Conservation (phyloP, 2,888 invertebrate species). For the Lithosia quadra region DNA sequence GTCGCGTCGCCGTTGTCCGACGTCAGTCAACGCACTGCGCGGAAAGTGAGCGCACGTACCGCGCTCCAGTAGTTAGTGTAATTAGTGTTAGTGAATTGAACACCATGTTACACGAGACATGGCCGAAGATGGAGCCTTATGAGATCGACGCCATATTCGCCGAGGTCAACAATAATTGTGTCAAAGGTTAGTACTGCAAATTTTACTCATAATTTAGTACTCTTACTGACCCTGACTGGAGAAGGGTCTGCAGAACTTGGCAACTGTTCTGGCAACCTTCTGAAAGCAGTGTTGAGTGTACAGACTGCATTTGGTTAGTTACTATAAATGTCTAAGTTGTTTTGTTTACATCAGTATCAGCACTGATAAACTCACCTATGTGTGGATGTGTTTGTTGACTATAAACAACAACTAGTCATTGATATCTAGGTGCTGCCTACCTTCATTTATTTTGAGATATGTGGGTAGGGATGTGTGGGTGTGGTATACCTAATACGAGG, state of each 20-base stretch:
- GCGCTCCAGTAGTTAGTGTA: constrained; percentile 10
- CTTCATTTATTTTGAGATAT: not conserved
- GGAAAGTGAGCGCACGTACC: constrained; percentile 53
- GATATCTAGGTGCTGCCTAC: not conserved
- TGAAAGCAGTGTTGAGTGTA: not conserved
- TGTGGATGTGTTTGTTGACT: not conserved
- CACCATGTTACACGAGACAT: constrained; percentile 78
- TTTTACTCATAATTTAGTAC: not conserved
- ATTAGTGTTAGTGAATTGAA: constrained; percentile 43
- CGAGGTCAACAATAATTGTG: constrained; percentile 77
- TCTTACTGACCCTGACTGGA: not conserved
- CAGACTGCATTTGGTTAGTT: constrained; percentile 8
- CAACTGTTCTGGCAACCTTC: not conserved
- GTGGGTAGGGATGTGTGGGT: not conserved
- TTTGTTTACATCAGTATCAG: constrained; percentile 29
- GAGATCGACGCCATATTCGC: constrained; percentile 77
- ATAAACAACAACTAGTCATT: not conserved
- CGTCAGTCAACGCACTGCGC: constrained; percentile 50
- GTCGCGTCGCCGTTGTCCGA: constrained; percentile 9
- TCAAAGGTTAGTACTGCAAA: constrained; percentile 67
- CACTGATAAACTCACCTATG: constrained; percentile 11
- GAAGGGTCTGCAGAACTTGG: not conserved
- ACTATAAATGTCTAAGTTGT: constrained; percentile 18
- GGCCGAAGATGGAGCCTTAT: constrained; percentile 70
- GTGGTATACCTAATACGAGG: not conserved